Conservation (phyloP, 2,888 invertebrate species). For the Dioctria rufipes region DNA sequence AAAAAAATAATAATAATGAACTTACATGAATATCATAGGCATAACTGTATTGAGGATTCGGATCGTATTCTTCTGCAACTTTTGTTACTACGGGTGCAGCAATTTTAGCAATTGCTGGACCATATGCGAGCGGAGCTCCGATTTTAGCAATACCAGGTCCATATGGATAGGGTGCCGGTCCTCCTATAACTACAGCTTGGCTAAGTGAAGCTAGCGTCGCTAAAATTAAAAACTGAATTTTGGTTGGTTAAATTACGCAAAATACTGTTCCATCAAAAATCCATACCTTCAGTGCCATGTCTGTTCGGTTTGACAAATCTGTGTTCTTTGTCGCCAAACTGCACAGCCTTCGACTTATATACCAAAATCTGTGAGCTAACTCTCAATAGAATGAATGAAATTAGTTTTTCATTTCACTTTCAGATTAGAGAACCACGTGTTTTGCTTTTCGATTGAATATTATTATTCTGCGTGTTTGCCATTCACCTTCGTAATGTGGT, state of each 20-base stretch:
- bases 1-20: neutral
- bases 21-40: constrained; percentile 74
- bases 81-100: constrained; percentile 65
- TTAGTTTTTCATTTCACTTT: constrained; percentile 55
- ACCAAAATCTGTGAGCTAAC: constrained; percentile 46
- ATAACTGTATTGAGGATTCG: constrained; percentile 74
- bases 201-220: constrained; percentile 66
- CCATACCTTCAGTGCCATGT: constrained; percentile 69
- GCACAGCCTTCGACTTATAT: constrained; percentile 57
- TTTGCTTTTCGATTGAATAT: constrained; percentile 5
- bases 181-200: constrained; percentile 67
- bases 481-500: constrained; percentile 32
- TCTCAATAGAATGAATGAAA: constrained; percentile 40
- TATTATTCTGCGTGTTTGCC: constrained; percentile 11
- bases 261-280: neutral
- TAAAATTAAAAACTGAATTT: constrained; percentile 64
- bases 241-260: constrained; percentile 5
- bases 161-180: constrained; percentile 60
- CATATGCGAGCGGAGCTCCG: constrained; percentile 39
- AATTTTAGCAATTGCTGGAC: constrained; percentile 64
- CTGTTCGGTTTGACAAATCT: constrained; percentile 68
- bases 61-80: constrained; percentile 68
- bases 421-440: constrained; percentile 39
- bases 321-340: constrained; percentile 65
- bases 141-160: constrained; percentile 57